Evolutionary conservation across 1,140 invertebrate species (phyloP).

Genomic region (Zaprionus ghesquierei): DNA sequence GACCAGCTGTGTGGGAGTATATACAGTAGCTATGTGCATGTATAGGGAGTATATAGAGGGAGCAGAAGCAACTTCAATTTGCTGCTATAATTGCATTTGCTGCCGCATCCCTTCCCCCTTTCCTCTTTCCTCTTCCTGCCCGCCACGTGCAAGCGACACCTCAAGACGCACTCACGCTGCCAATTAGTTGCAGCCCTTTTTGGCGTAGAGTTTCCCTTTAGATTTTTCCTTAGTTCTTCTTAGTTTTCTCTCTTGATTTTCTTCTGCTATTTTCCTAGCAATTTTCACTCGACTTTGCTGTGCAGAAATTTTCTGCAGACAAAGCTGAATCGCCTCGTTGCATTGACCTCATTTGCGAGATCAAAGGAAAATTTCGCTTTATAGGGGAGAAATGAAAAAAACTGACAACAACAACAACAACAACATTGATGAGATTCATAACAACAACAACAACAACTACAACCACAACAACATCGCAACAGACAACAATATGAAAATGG

Average conservation of each 20-base stretch:
- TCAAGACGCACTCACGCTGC: slow-evolving; percentile 6
- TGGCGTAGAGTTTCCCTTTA: not conserved
- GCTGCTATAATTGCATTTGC: slow-evolving; percentile 61
- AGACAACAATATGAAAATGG: slow-evolving; percentile 51
- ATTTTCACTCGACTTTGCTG: slow-evolving; percentile 9
- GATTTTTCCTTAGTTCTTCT: not conserved
- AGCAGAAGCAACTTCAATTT: slow-evolving; percentile 18
- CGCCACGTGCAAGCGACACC: slow-evolving; percentile 1
- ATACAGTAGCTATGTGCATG: slow-evolving; percentile 2
- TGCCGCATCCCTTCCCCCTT: not conserved
- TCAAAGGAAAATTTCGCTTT: slow-evolving; percentile 19
- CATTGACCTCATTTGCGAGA: slow-evolving; percentile 56
- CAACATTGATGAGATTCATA: not conserved
- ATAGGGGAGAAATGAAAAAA: slow-evolving; percentile 2
- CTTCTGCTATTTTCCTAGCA: slow-evolving; percentile 11
- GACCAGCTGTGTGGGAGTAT: slow-evolving; percentile 3
- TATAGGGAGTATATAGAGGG: not conserved
- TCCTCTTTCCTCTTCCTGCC: slow-evolving; percentile 6
- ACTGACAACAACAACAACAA: slow-evolving; percentile 14
- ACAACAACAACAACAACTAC: not conserved
- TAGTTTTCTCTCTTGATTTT: slow-evolving; percentile 10
- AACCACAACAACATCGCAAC: slow-evolving; percentile 1
- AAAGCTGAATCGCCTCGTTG: slow-evolving; percentile 40
- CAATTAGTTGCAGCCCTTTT: slow-evolving; percentile 55
- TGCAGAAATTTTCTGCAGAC: not conserved